These are phyloP conservation scores for Odocoileus hemionus DNA, from an alignment of 2,113 vertebrate species.

Conservation along the genomic window DNA sequence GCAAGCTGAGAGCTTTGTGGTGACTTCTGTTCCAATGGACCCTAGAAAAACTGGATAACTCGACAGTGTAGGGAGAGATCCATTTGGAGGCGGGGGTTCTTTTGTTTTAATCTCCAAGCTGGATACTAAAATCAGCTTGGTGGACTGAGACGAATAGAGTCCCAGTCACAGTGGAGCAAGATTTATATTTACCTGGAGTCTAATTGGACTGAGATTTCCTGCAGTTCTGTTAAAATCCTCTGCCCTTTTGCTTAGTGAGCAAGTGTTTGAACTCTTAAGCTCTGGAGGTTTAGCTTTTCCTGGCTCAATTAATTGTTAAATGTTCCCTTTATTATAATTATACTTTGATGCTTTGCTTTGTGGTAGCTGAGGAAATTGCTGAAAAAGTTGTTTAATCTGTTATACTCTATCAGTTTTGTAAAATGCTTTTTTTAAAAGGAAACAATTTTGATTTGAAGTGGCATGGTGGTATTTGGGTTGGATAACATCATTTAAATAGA, in stretches of 20 bases:
- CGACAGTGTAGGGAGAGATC: neutral
- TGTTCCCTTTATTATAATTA: slow-evolving; percentile 64
- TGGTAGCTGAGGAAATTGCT: slow-evolving; percentile 54
- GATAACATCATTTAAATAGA: slow-evolving; percentile 56
- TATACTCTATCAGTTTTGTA: slow-evolving; percentile 41
- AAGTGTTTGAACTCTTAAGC: slow-evolving; percentile 50
- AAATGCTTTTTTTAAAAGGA: slow-evolving; percentile 44
- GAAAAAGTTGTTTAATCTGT: slow-evolving; percentile 55
- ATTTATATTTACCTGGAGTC: slow-evolving; percentile 33
- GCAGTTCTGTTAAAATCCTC: slow-evolving; percentile 21
- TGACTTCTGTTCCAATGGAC: neutral
- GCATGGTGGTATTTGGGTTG: slow-evolving; percentile 44
- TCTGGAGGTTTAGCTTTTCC: slow-evolving; percentile 55
- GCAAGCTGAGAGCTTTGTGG: neutral
- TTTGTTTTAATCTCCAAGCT: neutral
- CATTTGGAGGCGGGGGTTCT: neutral
- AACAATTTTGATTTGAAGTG: slow-evolving; percentile 60
- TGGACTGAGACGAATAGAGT: neutral
- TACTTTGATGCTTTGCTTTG: slow-evolving; percentile 1
- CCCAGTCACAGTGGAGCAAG: neutral
- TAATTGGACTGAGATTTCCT: slow-evolving; percentile 53
- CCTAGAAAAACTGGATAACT: neutral
- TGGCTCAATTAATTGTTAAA: slow-evolving; percentile 67
- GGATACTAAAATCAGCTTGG: neutral
- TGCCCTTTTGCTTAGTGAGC: slow-evolving; percentile 53